Conservation (phyloP, 2,797 vertebrate genomes). For the Ptychobarbus kaznakovi region DNA sequence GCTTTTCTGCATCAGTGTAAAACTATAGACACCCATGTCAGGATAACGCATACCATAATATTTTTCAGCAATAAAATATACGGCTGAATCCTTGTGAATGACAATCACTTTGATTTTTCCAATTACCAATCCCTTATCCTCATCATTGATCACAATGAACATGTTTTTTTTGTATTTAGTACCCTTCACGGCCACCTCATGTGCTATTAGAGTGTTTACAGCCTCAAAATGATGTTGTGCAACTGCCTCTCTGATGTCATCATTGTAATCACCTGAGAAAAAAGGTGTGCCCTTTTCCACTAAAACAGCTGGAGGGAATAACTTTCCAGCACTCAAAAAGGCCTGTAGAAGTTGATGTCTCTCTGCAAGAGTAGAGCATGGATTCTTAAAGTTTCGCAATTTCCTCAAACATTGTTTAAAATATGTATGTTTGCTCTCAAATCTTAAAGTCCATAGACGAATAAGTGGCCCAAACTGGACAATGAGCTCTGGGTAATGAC, state of each 20-base stretch:
- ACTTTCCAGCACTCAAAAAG: not conserved
- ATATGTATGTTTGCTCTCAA: not conserved
- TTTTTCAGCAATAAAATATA: constrained; percentile 35
- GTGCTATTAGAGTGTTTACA: too few species aligned
- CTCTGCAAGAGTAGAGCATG: not conserved
- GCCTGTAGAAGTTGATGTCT: not conserved
- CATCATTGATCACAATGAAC: not conserved
- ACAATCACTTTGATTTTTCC: not conserved
- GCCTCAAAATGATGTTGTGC: constrained; percentile 10
- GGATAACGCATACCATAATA: constrained; percentile 3
- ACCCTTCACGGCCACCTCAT: not conserved
- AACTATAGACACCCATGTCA: constrained; percentile 1
- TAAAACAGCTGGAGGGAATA: not conserved
- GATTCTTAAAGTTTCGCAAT: not conserved
- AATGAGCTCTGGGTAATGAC: not conserved
- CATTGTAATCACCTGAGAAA: not conserved
- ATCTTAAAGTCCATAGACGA: not conserved
- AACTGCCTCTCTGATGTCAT: constrained; percentile 3
- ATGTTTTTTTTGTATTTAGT: not conserved
- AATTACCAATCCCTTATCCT: not conserved
- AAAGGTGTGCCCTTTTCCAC: not conserved
- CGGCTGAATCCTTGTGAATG: not conserved
- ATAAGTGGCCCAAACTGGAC: not conserved
- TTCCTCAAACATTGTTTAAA: not conserved
- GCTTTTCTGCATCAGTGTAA: constrained; percentile 11